These are phyloP conservation scores for Enteromius paludinosus DNA, from an alignment of 2,797 vertebrate genomes.

Conservation along the genomic window DNA sequence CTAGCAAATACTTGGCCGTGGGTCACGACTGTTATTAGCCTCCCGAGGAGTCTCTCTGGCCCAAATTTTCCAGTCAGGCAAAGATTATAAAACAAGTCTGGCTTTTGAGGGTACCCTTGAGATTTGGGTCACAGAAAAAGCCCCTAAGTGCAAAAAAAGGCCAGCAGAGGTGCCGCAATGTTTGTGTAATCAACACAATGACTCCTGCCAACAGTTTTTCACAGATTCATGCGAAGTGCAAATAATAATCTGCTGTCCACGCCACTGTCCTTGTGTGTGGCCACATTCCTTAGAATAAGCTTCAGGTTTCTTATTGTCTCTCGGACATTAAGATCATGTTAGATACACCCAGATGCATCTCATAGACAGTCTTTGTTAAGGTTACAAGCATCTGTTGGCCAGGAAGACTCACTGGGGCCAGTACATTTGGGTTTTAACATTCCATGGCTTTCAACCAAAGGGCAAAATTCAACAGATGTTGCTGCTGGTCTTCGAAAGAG, in stretches of 20 bases:
- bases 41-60: constrained; percentile 66
- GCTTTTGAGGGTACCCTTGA: constrained; percentile 68
- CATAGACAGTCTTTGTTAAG: constrained; percentile 23
- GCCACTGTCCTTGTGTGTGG: constrained; percentile 16
- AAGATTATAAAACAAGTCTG: constrained; percentile 65
- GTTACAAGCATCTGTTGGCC: constrained; percentile 45
- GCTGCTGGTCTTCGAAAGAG: constrained; percentile 28
- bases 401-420: constrained; percentile 37
- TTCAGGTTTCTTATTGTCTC: background rate
- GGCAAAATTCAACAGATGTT: constrained; percentile 33
- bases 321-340: constrained; percentile 22
- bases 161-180: constrained; percentile 31
- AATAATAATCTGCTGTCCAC: background rate
- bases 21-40: constrained; percentile 72
- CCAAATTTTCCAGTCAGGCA: constrained; percentile 69
- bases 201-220: constrained; percentile 19
- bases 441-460: constrained; percentile 34
- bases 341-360: constrained; percentile 10
- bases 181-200: constrained; percentile 62
- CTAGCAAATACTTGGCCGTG: constrained; percentile 78
- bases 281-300: background rate
- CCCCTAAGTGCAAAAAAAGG: constrained; percentile 57
- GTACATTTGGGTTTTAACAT: constrained; percentile 46
- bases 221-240: constrained; percentile 3
- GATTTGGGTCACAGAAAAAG: constrained; percentile 72